A percentile compares a stretch with the other conserved stretches of the same genome.
These are phyloP conservation scores for Megaceryle maxima DNA, from an alignment of 2,113 vertebrate species.

Conservation along the genomic window DNA sequence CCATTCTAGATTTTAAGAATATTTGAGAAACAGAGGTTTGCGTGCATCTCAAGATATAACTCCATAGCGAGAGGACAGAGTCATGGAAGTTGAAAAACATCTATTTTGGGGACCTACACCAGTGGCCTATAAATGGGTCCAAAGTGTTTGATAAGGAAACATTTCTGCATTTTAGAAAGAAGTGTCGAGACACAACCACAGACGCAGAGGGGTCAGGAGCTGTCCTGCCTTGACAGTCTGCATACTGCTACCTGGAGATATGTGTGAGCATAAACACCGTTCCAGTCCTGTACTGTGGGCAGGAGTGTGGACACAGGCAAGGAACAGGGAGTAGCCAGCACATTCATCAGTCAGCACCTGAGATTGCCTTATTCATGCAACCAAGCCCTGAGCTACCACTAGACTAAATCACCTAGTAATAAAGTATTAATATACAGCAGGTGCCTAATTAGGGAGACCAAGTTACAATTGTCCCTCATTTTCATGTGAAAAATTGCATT, in stretches of 20 bases:
- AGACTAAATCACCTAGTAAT: not conserved
- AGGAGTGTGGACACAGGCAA: rapidly evolving
- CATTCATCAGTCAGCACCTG: not conserved
- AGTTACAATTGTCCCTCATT: conserved; percentile 21
- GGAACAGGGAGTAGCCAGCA: not conserved
- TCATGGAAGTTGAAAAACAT: not conserved
- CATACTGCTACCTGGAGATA: not conserved
- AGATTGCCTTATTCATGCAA: not conserved
- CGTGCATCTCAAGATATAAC: rapidly evolving
- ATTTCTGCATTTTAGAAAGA: not conserved
- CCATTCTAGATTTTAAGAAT: not conserved
- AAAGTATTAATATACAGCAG: conserved; percentile 18
- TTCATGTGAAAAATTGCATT: not conserved
- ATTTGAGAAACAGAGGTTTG: rapidly evolving
- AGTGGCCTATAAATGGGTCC: not conserved
- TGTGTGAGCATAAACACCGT: rapidly evolving
- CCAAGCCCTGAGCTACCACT: not conserved
- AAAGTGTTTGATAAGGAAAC: not conserved
- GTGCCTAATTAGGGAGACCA: not conserved
- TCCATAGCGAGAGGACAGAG: not conserved
- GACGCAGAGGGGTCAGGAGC: not conserved
- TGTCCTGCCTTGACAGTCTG: not conserved
- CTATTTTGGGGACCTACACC: not conserved
- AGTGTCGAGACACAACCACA: not conserved
- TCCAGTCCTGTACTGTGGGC: not conserved